phyloP scores from a whole-genome alignment of 53 echinoderm and acorn worm species.

The Paracentrotus lividus region DNA sequence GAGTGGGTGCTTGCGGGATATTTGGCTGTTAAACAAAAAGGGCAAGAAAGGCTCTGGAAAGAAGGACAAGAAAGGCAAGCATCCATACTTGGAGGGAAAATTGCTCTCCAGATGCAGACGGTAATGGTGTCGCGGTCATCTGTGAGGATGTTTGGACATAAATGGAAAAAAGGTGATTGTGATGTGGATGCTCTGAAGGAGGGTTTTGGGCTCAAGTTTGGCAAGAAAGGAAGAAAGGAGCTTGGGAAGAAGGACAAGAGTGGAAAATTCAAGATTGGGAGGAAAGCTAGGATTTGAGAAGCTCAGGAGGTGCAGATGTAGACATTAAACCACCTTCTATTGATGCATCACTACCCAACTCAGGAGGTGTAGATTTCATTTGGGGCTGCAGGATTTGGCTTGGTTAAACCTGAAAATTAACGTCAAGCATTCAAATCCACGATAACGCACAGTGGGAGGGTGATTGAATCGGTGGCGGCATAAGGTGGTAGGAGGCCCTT shows the following conservation, averaged over 20 bases:
- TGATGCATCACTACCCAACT: slow-evolving; percentile 15
- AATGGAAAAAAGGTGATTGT: slow-evolving; percentile 4
- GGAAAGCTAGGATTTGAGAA: slow-evolving; percentile 20
- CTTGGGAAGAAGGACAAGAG: slow-evolving; percentile 75
- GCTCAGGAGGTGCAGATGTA: slow-evolving; percentile 45
- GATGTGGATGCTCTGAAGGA: slow-evolving; percentile 68
- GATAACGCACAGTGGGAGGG: neutral
- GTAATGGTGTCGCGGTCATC: slow-evolving; percentile 6
- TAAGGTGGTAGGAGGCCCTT: slow-evolving; percentile 2
- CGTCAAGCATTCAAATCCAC: slow-evolving; percentile 33
- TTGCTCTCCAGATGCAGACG: slow-evolving; percentile 18
- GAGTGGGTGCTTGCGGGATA: slow-evolving; percentile 74
- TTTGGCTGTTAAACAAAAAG: slow-evolving; percentile 75
- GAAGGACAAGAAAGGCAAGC: slow-evolving; percentile 72
- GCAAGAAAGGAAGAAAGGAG: slow-evolving; percentile 77
- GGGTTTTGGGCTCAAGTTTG: slow-evolving; percentile 71
- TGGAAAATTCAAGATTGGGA: slow-evolving; percentile 67
- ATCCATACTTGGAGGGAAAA: slow-evolving; percentile 49
- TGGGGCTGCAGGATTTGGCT: neutral
- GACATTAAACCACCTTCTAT: slow-evolving; percentile 46
- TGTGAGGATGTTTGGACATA: slow-evolving; percentile 9
- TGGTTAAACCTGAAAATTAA: slow-evolving; percentile 43
- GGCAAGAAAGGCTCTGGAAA: slow-evolving; percentile 76
- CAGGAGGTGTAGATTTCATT: slow-evolving; percentile 28
- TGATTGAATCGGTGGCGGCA: neutral